Percentiles rank a stretch among this genome's conserved stretches.
Conservation (phyloP, 2,797 vertebrate genomes). For the Brachyalestes nurse region DNA sequence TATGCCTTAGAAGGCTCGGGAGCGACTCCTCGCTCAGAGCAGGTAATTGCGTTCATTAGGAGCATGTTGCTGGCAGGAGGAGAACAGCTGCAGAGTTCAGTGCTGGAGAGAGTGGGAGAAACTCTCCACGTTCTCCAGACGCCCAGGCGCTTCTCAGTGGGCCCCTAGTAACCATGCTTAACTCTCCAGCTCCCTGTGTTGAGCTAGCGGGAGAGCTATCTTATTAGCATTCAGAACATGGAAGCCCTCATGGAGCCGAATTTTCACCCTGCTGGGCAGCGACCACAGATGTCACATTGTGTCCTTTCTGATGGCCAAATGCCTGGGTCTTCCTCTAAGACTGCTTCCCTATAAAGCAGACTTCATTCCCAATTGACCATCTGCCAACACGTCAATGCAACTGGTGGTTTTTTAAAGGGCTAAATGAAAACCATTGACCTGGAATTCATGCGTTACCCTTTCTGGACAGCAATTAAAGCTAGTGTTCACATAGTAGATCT, state of each 20-base stretch:
- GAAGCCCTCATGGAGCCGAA: not conserved
- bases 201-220: constrained; percentile 13
- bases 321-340: constrained; percentile 5
- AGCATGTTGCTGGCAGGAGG: constrained; percentile 21
- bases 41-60: constrained; percentile 42
- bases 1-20: constrained; percentile 15
- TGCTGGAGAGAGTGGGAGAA: constrained; percentile 23
- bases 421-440: constrained; percentile 16
- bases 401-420: not conserved
- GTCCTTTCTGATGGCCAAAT: constrained; percentile 18
- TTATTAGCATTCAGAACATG: constrained; percentile 23
- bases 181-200: not conserved
- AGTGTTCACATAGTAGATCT: not conserved
- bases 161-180: constrained; percentile 27
- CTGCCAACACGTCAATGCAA: constrained; percentile 19
- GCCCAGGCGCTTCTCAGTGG: constrained; percentile 35
- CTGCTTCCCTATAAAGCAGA: not conserved
- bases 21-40: constrained; percentile 19
- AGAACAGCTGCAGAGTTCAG: constrained; percentile 37
- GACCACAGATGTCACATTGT: constrained; percentile 4
- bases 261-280: not conserved
- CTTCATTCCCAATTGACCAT: constrained; percentile 22
- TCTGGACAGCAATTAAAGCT: not conserved
- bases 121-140: constrained; percentile 24
- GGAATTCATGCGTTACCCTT: constrained; percentile 6